Percentiles rank a stretch among this genome's conserved stretches.
Conservation (phyloP, 2,797 vertebrate genomes). For the Pogoniulus pusillus region DNA sequence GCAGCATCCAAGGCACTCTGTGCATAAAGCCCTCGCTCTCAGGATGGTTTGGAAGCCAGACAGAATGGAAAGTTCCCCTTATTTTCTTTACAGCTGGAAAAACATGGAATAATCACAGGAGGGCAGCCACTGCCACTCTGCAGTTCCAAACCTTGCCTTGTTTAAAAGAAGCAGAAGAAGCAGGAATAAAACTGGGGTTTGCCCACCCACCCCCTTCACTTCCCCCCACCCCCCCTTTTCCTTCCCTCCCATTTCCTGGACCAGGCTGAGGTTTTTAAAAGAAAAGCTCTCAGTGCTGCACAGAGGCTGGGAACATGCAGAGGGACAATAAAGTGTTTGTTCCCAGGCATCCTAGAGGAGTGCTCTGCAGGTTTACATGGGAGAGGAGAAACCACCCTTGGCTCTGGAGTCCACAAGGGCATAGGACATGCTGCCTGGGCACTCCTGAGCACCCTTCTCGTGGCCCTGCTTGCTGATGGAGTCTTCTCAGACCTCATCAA, state of each 20-base stretch:
- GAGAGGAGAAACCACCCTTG: background rate
- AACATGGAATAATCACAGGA: constrained; percentile 73
- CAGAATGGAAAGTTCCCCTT: constrained; percentile 76
- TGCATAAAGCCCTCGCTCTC: constrained; percentile 66
- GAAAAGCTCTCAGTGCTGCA: constrained; percentile 30
- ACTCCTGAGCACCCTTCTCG: background rate
- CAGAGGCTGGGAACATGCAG: constrained; percentile 11
- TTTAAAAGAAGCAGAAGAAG: constrained; percentile 42
- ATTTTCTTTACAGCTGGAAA: constrained; percentile 80
- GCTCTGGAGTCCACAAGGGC: background rate
- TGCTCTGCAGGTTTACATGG: background rate
- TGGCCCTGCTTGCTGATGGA: background rate
- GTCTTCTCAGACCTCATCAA: background rate
- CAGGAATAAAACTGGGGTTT: constrained; percentile 63
- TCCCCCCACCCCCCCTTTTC: fast-evolving
- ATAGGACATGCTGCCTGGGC: background rate
- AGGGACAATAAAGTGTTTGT: constrained; percentile 63
- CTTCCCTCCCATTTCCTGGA: constrained; percentile 53
- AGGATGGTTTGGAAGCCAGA: constrained; percentile 70
- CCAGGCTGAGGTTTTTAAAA: constrained; percentile 43
- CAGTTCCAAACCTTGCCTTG: constrained; percentile 70
- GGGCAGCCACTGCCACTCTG: constrained; percentile 69
- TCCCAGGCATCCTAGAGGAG: background rate
- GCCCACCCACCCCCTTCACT: background rate
- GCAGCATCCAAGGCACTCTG: constrained; percentile 35